phyloP scores from a whole-genome alignment of 2,888 invertebrate species.

The Steromphala cineraria region DNA sequence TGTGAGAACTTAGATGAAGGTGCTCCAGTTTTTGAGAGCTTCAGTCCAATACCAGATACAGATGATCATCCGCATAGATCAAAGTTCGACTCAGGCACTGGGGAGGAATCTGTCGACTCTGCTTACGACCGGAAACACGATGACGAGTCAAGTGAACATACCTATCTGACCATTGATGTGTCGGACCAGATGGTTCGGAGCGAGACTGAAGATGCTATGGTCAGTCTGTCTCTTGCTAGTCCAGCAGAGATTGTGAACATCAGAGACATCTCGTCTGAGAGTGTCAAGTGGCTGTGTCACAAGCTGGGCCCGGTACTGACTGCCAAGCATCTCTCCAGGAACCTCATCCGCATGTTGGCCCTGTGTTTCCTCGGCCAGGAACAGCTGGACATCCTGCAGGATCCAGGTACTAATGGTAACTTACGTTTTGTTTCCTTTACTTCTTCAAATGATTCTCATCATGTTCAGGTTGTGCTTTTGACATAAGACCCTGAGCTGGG shows the following conservation, averaged over 20 bases:
- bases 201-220: constrained; percentile 69
- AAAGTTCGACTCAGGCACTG: constrained; percentile 4
- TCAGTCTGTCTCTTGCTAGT: constrained; percentile 51
- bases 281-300: constrained; percentile 89
- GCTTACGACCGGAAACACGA: constrained; percentile 21
- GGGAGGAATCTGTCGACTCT: background rate
- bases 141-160: constrained; percentile 34
- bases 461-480: too few species aligned
- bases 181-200: constrained; percentile 63
- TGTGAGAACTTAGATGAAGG: background rate
- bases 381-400: constrained; percentile 53
- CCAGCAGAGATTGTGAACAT: constrained; percentile 68
- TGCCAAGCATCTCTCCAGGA: constrained; percentile 91
- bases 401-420: constrained; percentile 44
- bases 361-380: constrained; percentile 88
- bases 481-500: too few species aligned
- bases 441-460: background rate
- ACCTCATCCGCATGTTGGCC: constrained; percentile 93
- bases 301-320: constrained; percentile 95
- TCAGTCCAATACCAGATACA: constrained; percentile 1
- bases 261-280: constrained; percentile 72
- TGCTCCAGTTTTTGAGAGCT: background rate
- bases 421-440: background rate
- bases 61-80: background rate
- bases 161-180: constrained; percentile 29